Conservation (phyloP, 2,888 invertebrate genomes). For the Dastarcus helophoroides region DNA sequence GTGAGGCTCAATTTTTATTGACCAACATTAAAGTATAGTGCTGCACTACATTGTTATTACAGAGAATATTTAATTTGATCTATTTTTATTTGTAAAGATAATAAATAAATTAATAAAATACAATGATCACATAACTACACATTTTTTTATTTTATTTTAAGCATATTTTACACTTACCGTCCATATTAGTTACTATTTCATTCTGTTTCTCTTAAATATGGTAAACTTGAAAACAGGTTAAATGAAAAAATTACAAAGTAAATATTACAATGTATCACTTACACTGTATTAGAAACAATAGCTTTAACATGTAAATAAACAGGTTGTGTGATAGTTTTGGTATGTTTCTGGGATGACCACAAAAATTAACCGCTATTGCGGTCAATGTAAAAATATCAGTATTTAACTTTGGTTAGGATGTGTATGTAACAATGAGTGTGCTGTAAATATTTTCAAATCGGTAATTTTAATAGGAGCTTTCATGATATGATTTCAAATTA, state of each 20-base stretch:
- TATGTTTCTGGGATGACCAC: conserved; percentile 11
- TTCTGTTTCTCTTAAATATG: too few species aligned
- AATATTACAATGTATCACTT: conserved; percentile 7
- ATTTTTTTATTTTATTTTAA: too few species aligned
- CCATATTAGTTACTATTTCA: too few species aligned
- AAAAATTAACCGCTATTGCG: conserved; percentile 5
- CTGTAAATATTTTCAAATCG: conserved; percentile 22
- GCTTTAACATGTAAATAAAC: conserved; percentile 28
- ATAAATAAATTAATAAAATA: too few species aligned
- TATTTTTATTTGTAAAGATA: too few species aligned
- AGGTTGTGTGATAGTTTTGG: conserved; percentile 22
- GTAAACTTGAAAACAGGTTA: too few species aligned
- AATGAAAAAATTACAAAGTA: conserved; percentile 11
- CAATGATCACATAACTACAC: too few species aligned
- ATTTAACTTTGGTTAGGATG: conserved; percentile 18
- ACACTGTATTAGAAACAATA: conserved; percentile 21
- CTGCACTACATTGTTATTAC: too few species aligned
- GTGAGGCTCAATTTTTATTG: too few species aligned
- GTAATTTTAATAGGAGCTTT: conserved; percentile 24
- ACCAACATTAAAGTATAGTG: too few species aligned
- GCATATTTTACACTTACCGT: too few species aligned
- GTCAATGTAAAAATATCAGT: conserved; percentile 22
- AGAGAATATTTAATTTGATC: too few species aligned
- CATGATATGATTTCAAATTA: conserved; percentile 23
- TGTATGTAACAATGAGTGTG: conserved; percentile 17